Percentiles rank a stretch among this genome's conserved stretches.
phyloP scores from a whole-genome alignment of 2,888 invertebrate species.

The Cosmorhoe ocellata region DNA sequence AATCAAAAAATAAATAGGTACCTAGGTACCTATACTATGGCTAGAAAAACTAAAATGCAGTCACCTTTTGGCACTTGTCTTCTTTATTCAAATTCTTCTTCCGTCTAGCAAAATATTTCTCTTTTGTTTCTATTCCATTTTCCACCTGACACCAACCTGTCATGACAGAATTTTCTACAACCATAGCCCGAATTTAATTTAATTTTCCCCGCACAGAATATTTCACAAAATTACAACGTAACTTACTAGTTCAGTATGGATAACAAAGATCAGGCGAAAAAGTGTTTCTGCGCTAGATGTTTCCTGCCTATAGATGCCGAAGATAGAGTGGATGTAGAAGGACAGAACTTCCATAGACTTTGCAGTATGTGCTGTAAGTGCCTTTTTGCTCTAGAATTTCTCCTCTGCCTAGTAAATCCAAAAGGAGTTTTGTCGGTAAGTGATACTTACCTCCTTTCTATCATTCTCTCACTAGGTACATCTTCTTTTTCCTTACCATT shows the following conservation, averaged over 20 bases:
- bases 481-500: no score
- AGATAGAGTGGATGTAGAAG: constrained; percentile 67
- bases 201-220: background rate
- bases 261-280: constrained; percentile 60
- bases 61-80: constrained; percentile 20
- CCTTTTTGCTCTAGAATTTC: no score
- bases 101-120: constrained; percentile 30
- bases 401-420: no score
- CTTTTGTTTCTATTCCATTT: constrained; percentile 49
- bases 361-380: constrained; percentile 75
- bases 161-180: constrained; percentile 54
- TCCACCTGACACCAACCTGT: constrained; percentile 50
- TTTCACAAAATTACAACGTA: constrained; percentile 42
- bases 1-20: no score
- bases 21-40: no score
- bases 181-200: constrained; percentile 28
- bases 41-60: constrained; percentile 17
- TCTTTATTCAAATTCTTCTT: constrained; percentile 39
- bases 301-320: constrained; percentile 62
- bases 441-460: no score
- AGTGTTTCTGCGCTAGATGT: constrained; percentile 72
- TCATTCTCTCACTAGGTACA: no score
- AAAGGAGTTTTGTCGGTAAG: no score
- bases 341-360: constrained; percentile 66
- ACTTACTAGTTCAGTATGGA: constrained; percentile 47